Conservation (phyloP, 1,140 invertebrate genomes). For the Zaprionus ornatus region DNA sequence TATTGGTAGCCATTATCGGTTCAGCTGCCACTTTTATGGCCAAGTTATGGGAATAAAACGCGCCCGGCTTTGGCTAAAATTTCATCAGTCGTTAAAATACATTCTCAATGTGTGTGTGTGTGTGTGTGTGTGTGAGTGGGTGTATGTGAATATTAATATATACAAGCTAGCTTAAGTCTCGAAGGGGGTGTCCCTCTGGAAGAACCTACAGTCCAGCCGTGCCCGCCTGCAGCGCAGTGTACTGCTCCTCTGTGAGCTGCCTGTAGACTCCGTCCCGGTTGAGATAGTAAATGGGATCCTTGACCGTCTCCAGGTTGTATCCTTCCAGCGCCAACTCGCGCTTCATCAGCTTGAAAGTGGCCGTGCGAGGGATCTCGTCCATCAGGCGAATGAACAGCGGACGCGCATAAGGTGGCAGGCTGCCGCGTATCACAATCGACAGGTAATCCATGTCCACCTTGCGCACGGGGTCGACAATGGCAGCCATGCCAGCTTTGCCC, state of each 20-base stretch:
- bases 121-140: slow-evolving; percentile 4
- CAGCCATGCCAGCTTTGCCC: slow-evolving; percentile 97
- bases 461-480: slow-evolving; percentile 91
- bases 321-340: slow-evolving; percentile 91
- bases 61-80: slow-evolving; percentile 57
- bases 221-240: slow-evolving; percentile 87
- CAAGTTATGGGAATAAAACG: slow-evolving; percentile 62
- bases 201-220: slow-evolving; percentile 85
- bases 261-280: slow-evolving; percentile 87
- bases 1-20: slow-evolving; percentile 82
- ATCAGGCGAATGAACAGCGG: slow-evolving; percentile 95
- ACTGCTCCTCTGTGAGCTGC: slow-evolving; percentile 88
- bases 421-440: slow-evolving; percentile 87
- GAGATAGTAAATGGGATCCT: slow-evolving; percentile 91
- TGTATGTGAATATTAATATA: neutral
- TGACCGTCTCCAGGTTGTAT: slow-evolving; percentile 87
- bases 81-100: slow-evolving; percentile 69
- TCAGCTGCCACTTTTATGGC: slow-evolving; percentile 76
- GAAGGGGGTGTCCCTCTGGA: neutral
- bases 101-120: slow-evolving; percentile 6
- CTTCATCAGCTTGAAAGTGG: slow-evolving; percentile 97
- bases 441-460: slow-evolving; percentile 88
- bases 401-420: slow-evolving; percentile 92
- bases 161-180: slow-evolving; percentile 31
- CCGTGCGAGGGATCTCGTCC: slow-evolving; percentile 91